Percentiles rank a stretch among this genome's conserved stretches.
Evolutionary conservation across 2,113 vertebrate genomes (phyloP).

Genomic region (Poeciliopsis prolifica): DNA sequence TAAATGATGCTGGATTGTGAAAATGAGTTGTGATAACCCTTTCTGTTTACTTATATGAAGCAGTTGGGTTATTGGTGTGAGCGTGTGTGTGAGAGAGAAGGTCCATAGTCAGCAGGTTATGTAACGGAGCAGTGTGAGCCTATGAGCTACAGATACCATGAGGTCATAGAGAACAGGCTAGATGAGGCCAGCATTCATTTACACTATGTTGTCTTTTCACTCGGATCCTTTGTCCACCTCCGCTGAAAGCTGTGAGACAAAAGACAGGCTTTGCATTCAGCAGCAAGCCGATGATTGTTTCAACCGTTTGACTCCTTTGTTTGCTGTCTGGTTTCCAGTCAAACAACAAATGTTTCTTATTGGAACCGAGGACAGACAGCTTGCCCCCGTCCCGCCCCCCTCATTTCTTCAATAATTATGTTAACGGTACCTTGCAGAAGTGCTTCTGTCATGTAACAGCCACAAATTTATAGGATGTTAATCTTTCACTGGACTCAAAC

Average conservation of each 20-base stretch:
- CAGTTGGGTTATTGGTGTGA: neutral
- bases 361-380: neutral
- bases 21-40: neutral
- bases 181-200: constrained; percentile 36
- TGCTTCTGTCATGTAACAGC: too few species aligned
- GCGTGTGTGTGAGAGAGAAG: constrained; percentile 23
- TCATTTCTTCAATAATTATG: neutral
- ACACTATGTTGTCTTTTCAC: constrained; percentile 28
- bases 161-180: constrained; percentile 27
- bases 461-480: too few species aligned
- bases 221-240: constrained; percentile 1
- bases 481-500: too few species aligned
- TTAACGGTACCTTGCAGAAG: neutral
- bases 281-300: neutral
- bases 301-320: neutral
- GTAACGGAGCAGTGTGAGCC: constrained; percentile 44
- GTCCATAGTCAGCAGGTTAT: constrained; percentile 50
- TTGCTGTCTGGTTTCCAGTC: neutral
- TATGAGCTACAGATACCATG: constrained; percentile 41
- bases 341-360: neutral
- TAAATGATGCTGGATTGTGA: neutral
- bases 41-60: neutral
- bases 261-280: constrained; percentile 11
- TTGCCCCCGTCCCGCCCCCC: too few species aligned
- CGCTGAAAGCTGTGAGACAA: constrained; percentile 1